Base-by-base conservation (phyloP, 1,140 invertebrate genomes). In the Drosophila suzukii region DNA sequence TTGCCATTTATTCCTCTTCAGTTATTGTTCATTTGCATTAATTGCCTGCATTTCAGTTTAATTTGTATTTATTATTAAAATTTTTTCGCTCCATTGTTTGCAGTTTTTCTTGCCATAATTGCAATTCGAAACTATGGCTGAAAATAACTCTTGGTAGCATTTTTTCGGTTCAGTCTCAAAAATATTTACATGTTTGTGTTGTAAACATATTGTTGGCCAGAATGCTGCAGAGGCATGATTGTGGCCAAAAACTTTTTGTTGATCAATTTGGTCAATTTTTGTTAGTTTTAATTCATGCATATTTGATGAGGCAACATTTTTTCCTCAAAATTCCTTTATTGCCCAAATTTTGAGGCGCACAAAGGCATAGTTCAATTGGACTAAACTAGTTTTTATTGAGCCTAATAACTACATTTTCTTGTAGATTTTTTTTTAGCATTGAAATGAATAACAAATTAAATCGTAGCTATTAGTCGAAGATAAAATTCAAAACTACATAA, bases 41-140 rank as follows among this genome's bases (percentile, higher is more conserved):
- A 75, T 75, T 75, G 72, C 41, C 54, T 15, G 72, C 30, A 44
- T 43, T 75, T 75, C 65, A 32, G 38, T 75, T 75, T 75, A 58
- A 75, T 75, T 75, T 75, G 39, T 70, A 67, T 57, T 57, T 55
- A 43, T 58, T 56, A 50, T 63, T 17, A n/a, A 20, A 20, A 13
- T 62, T 62, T 60, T 39, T 39, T 53, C 13, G 15, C 32, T 47
- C 53, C 13, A 56, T 77, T 75, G 66, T 66, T 34, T 57, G 51
- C 36, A 27, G 38, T 49, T 70, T 41, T 27, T 47, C 34, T 56
- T 55, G 15, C 13, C 62, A 58, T 76, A 76, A 76, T 76, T 76
- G 49, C 38, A 66, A 46, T 67, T 75, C 67, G 15, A 75, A 75
- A 58, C 49, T 59, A 4, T n/a, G 41, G 54, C 32, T 60, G n/a